Evolutionary conservation across 2,888 invertebrate genomes (phyloP).

Genomic region (Nomada flava): DNA sequence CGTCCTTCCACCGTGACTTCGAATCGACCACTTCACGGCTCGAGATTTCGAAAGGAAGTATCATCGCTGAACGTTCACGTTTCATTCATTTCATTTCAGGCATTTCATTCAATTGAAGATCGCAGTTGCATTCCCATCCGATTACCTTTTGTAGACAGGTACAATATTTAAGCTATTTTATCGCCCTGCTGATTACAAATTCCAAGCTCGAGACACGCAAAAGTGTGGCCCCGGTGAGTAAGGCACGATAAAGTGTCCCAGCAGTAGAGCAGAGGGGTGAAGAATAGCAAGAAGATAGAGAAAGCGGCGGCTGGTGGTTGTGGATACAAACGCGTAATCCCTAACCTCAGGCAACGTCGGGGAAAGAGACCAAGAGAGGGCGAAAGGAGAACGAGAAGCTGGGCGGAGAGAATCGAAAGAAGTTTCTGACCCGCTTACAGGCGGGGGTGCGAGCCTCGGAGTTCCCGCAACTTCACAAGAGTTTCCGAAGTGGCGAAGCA

Average conservation of each 20-base stretch:
- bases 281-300: conserved; percentile 57
- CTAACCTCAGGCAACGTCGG: conserved; percentile 80
- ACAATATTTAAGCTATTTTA: too few relatives aligned
- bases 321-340: conserved; percentile 75
- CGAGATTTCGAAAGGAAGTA: conserved; percentile 3
- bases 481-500: conserved; percentile 81
- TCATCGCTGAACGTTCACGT: neutral
- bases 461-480: conserved; percentile 80
- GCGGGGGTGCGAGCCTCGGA: conserved; percentile 75
- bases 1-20: conserved; percentile 18
- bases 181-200: too few relatives aligned
- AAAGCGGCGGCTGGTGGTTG: conserved; percentile 47
- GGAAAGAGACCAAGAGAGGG: conserved; percentile 50
- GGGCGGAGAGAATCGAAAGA: conserved; percentile 81
- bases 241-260: neutral
- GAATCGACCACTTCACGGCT: neutral
- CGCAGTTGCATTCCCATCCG: too few relatives aligned
- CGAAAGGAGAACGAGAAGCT: conserved; percentile 58
- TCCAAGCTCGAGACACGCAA: neutral
- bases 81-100: conserved; percentile 2
- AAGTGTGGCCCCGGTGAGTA: neutral
- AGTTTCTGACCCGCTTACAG: conserved; percentile 84
- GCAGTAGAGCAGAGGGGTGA: neutral
- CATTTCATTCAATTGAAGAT: too few relatives aligned
- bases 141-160: too few relatives aligned